A percentile compares a stretch with the other conserved stretches of the same genome.
Evolutionary conservation across 2,113 vertebrate species (phyloP).

Genomic region (Aegithalos caudatus): DNA sequence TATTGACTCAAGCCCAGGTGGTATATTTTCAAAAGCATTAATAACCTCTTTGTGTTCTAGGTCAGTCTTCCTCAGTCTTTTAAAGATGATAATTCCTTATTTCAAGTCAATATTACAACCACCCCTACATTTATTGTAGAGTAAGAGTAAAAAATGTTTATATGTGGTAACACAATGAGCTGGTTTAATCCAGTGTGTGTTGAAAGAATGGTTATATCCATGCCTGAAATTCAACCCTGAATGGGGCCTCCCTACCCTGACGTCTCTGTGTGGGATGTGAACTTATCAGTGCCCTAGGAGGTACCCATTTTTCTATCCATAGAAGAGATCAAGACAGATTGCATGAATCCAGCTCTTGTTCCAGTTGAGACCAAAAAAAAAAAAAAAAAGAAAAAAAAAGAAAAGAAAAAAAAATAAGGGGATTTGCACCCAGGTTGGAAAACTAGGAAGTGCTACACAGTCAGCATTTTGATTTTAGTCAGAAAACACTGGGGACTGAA

Average conservation of each 20-base stretch:
- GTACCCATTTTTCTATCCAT: background rate
- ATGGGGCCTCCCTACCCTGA: background rate
- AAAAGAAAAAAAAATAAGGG: background rate
- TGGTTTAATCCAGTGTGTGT: background rate
- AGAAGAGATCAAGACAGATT: background rate
- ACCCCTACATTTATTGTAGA: background rate
- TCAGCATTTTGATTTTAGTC: background rate
- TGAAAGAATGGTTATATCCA: background rate
- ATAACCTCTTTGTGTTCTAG: conserved; percentile 54
- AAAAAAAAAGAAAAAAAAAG: background rate
- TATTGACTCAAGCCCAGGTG: conserved; percentile 31
- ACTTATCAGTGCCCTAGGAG: background rate
- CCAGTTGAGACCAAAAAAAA: background rate
- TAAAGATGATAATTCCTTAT: background rate
- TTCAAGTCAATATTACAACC: conserved; percentile 7
- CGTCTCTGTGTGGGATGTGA: background rate
- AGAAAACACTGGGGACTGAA: background rate
- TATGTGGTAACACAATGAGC: background rate
- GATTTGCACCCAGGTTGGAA: background rate
- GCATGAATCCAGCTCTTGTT: background rate
- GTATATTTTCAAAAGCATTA: conserved; percentile 48
- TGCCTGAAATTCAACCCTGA: background rate
- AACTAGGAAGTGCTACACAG: background rate
- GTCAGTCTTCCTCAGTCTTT: conserved; percentile 16
- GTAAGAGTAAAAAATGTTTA: conserved; percentile 6